phyloP scores from a whole-genome alignment of 1,140 invertebrate species.

The Drosophila ironensis region DNA sequence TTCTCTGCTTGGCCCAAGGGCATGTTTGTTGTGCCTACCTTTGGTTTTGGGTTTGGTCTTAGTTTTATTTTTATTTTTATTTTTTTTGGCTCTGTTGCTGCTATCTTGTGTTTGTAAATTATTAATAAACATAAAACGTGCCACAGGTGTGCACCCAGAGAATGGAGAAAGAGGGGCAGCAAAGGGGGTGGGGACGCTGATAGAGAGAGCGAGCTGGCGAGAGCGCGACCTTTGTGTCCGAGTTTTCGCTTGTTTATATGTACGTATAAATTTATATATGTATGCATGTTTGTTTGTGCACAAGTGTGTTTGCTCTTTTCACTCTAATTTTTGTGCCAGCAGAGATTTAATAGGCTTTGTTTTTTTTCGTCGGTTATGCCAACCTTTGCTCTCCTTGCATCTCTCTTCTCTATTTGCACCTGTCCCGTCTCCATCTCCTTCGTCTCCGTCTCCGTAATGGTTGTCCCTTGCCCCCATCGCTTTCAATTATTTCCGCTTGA shows the following conservation, averaged over 20 bases:
- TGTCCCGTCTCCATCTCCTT: not conserved
- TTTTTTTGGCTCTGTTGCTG: slow-evolving; percentile 18
- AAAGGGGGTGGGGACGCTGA: slow-evolving; percentile 6
- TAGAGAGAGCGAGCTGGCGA: slow-evolving; percentile 18
- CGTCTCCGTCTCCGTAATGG: not conserved
- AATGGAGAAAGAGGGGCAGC: not conserved
- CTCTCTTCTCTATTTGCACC: slow-evolving; percentile 8
- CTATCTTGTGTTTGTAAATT: slow-evolving; percentile 59
- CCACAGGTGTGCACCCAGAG: slow-evolving; percentile 64
- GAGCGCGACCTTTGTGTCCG: slow-evolving; percentile 25
- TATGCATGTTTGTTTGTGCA: not conserved
- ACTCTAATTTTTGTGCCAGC: slow-evolving; percentile 26
- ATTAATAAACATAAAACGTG: slow-evolving; percentile 78
- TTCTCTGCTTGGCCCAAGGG: not conserved
- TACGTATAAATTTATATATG: not conserved
- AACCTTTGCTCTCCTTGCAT: slow-evolving; percentile 39
- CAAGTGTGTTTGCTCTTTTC: slow-evolving; percentile 11
- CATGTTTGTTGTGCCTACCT: slow-evolving; percentile 6
- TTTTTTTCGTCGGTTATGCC: slow-evolving; percentile 11
- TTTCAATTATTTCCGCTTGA: slow-evolving; percentile 60
- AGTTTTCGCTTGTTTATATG: not conserved
- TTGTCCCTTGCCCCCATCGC: slow-evolving; percentile 17
- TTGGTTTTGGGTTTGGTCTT: slow-evolving; percentile 10
- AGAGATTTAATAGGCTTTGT: slow-evolving; percentile 29
- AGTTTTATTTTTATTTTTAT: slow-evolving; percentile 28